Evolutionary conservation across 37 sponge, comb jelly and placozoan species (phyloP), one percentile per base, ranked within the genome.

Genomic region (Theonella swinhoei): DNA sequence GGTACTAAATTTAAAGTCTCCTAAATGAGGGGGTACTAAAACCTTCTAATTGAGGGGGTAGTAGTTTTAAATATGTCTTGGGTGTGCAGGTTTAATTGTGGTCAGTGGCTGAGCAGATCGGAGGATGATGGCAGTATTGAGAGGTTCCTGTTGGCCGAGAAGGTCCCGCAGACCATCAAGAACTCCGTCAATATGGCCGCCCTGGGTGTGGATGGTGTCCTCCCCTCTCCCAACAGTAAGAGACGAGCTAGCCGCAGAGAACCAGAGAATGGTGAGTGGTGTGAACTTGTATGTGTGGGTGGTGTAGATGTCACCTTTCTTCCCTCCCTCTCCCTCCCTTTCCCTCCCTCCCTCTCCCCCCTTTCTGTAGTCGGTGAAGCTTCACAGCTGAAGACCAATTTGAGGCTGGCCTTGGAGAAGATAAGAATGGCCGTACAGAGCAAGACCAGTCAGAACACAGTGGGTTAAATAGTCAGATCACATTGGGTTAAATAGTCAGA

Each of bases 111-210:
- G 54, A 83, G 86, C 39, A 72, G 90, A 47, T 79, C 87, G 42
- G 92, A 88, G 43, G 89, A 87, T 24, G 97, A 97, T 87, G 89
- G 92, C 9, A 89, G 90, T 62, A 70, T 89, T 2, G 97, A 97
- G 72, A 79, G 94, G 34, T 87, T 97, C 61, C 87, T 97, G 28
- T 73, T 94, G 66, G 97, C 88, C 35, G 90, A 97, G 77, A 83
- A 30, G 41, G 69, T 83, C 9, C 83, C 84, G 1, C 70, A 63
- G 75, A 83, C 79, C 9, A 38, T 84, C 11, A 64, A 43, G 58
- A 84, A 84, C 43, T 78, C 84, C 23, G 65, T 61, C 11, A 79
- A 24, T 34, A 80, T 74, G 54, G 80, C 80, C 59, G 76, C 80
- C 26, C 81, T 87, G 23, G 76, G 88, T 80, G 81, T 87, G 69